Conservation (phyloP, 2,113 vertebrate genomes). For the Equus przewalskii region DNA sequence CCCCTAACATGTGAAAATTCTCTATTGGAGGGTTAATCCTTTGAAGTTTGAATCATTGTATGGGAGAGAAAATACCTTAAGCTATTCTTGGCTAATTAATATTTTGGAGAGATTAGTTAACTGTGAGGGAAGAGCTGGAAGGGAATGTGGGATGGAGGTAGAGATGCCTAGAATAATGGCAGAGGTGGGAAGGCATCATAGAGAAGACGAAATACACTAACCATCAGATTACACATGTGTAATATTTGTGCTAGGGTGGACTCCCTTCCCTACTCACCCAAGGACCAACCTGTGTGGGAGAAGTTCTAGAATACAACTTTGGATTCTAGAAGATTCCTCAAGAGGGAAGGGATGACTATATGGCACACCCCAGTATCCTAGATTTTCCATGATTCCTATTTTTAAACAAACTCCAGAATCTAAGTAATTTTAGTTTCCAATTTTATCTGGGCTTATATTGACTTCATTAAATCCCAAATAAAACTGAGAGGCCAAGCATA, state of each 20-base stretch:
- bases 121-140: neutral
- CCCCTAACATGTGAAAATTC: neutral
- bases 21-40: neutral
- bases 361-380: neutral
- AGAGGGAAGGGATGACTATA: neutral
- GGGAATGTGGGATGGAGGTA: neutral
- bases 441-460: conserved; percentile 1
- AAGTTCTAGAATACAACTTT: neutral
- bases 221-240: neutral
- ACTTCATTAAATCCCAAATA: conserved; percentile 34
- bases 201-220: neutral
- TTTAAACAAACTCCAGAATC: neutral
- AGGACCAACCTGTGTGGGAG: neutral
- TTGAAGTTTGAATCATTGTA: conserved; percentile 26
- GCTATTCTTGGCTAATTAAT: neutral
- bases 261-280: neutral
- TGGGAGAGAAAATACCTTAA: conserved; percentile 23
- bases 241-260: neutral
- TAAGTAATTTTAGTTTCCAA: neutral
- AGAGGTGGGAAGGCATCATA: neutral
- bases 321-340: neutral
- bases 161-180: neutral
- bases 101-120: neutral
- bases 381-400: conserved; percentile 4
- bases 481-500: neutral